Base-by-base conservation (phyloP, 2,113 vertebrate species). In the Muscicapa adusta region DNA sequence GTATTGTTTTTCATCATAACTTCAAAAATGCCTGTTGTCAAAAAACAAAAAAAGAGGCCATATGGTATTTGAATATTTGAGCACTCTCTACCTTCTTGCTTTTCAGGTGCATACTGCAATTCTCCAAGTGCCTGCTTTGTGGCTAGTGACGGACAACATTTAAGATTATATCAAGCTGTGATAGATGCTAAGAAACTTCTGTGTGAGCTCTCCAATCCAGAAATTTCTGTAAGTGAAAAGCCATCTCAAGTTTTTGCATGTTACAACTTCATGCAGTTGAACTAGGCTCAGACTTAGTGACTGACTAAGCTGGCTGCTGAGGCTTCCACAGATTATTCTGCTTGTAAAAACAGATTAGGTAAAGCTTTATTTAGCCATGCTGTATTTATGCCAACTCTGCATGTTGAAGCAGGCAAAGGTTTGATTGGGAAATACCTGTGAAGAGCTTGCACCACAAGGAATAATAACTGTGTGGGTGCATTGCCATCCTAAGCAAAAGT, bases 91-190 rank as follows among this genome's bases (percentile, higher is more conserved):
- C n/a, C 23, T 86, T 87, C 13, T 16, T 72, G 2, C 57, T 73
- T 97, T 97, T 78, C 93, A 99, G 99, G 99, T 97, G 97, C 97
- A 31, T 99, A 99, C 87, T 99, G 99, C 95, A 99, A 99, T 97
- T 99, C 99, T 87, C 99, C 99, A 96, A 99, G 99, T 94, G 99
- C 99, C 78, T 99, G 99, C 97, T 99, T 99, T 88, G 99, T 99
- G 74, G 99, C 99, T 74, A 99, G 98, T 94, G 99, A 99, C 14
- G 99, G 99, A 36, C 98, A 99, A 4, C 98, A 99, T 73, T 98
- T 99, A 90, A 98, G 99, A 91, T 98, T 99, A 43, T 99, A 99
- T 96, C 99, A 99, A 98, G 99, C 99, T 89, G 99, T 99, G 84
- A 99, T 99, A 94, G 99, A 99, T 97, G 99, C 99, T 38, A 99